These are phyloP conservation scores for Lepeophtheirus salmonis DNA, from an alignment of 1,140 invertebrate genomes.

Conservation along the genomic window DNA sequence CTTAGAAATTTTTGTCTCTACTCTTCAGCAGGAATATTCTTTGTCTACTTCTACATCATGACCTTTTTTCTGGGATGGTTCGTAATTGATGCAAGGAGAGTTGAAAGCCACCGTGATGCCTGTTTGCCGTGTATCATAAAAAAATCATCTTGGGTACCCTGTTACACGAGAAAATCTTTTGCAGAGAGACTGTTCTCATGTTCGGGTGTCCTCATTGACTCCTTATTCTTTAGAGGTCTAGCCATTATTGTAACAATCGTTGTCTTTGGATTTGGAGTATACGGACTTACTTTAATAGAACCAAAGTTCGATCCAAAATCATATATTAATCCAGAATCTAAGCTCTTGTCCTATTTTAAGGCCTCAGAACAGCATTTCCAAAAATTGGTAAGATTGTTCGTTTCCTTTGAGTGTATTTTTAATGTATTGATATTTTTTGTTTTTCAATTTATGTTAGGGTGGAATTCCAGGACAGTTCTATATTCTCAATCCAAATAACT, in stretches of 20 bases:
- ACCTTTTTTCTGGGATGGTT: constrained; percentile 37
- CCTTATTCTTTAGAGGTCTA: not conserved
- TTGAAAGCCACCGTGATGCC: constrained; percentile 30
- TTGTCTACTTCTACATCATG: constrained; percentile 34
- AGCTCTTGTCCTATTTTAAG: not conserved
- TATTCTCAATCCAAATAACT: not conserved
- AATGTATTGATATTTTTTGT: too few species aligned
- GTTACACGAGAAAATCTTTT: not conserved
- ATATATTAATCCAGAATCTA: not conserved
- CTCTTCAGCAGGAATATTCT: constrained; percentile 33
- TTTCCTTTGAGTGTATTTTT: too few species aligned
- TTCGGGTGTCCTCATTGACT: not conserved
- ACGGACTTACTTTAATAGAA: not conserved
- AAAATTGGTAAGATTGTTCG: not conserved
- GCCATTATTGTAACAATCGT: not conserved
- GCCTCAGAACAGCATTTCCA: not conserved
- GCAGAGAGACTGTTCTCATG: not conserved
- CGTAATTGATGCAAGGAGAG: constrained; percentile 32
- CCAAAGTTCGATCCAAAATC: not conserved
- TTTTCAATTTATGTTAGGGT: too few species aligned
- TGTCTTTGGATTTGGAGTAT: not conserved
- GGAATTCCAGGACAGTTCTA: not conserved
- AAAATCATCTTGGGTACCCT: not conserved
- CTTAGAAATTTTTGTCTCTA: constrained; percentile 34
- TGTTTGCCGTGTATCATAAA: constrained; percentile 24